Evolutionary conservation across 2,888 invertebrate species (phyloP).

Genomic region (Euplexia lucipara): DNA sequence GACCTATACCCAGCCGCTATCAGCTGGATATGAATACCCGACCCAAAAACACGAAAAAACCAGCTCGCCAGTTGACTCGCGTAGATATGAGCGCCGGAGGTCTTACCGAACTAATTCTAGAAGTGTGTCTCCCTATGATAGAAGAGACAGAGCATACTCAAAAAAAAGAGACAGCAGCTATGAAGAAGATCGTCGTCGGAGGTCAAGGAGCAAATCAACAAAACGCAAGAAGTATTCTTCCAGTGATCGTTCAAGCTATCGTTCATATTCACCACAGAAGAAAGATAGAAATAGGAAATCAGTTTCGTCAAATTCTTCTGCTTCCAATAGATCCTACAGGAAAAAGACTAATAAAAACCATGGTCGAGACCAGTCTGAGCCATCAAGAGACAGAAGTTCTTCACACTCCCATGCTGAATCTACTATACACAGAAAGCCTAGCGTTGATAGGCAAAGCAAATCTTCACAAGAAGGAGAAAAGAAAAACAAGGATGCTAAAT

Average conservation of each 20-base stretch:
- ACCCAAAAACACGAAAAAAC: conserved; percentile 62
- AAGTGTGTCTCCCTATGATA: conserved; percentile 79
- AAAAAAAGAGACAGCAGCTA: conserved; percentile 78
- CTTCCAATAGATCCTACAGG: conserved; percentile 78
- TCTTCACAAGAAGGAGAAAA: conserved; percentile 68
- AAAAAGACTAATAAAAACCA: conserved; percentile 66
- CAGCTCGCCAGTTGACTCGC: conserved; percentile 69
- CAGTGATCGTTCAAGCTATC: conserved; percentile 80
- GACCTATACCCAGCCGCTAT: conserved; percentile 39
- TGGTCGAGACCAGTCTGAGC: conserved; percentile 72
- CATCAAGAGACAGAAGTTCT: conserved; percentile 71
- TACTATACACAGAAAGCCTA: conserved; percentile 67
- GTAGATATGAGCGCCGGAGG: conserved; percentile 70
- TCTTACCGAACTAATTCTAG: conserved; percentile 78
- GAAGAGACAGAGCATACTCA: conserved; percentile 75
- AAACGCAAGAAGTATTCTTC: conserved; percentile 81
- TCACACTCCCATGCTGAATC: conserved; percentile 71
- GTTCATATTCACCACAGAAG: conserved; percentile 75
- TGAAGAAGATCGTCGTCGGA: conserved; percentile 71
- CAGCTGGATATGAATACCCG: conserved; percentile 44
- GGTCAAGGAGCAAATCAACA: conserved; percentile 77
- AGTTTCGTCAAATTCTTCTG: conserved; percentile 77
- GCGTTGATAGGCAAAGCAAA: conserved; percentile 69
- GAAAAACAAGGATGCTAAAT: conserved; percentile 67
- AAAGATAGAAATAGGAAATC: conserved; percentile 74